Evolutionary conservation across 2,888 invertebrate genomes (phyloP), one percentile per base, ranked within the genome.

Genomic region (Odontocolon sp.): DNA sequence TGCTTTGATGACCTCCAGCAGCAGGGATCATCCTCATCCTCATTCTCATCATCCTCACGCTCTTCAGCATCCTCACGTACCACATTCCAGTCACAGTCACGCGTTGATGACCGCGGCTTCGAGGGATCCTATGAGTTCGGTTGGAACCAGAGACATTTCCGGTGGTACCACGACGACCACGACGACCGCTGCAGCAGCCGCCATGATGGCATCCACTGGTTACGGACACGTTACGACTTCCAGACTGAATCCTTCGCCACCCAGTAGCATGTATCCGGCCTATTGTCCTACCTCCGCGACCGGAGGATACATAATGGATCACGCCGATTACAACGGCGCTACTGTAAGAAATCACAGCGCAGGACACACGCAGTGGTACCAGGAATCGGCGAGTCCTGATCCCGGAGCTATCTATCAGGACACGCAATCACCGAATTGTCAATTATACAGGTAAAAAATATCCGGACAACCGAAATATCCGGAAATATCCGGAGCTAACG

Each of bases 251-350:
- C 73, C 85, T 0, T 87, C 89, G 11, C 88, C 90, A 8, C 87
- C 88, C 1, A 85, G 85, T 0, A 87, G 83, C 69, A 89, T 90
- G 87, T 90, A 89, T 78, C 82, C 89, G 11, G 87, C 89, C 2
- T 90, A 89, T 28, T 90, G 90, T 68, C 81, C 81, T 1, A 77
- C 76, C 0, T 77, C 80, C 21, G 71, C 78, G 0, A 73, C 81
- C 31, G 83, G 90, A 3, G 87, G 89, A 5, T 90, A 90, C 73
- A 88, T 90, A 18, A 89, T 90, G 89, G 90, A 90, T 52, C 90
- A 89, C 70, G 81, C 86, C 1, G 90, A 90, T 54, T 90, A 90
- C 68, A 89, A 89, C 8, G 76, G 79, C 3, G 77, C 89, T 4
- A 77, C 81, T n/a, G 74, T 83, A 2, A 87, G 89, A 69, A 88